These are phyloP conservation scores for Chymomyza costata DNA, from an alignment of 1,140 invertebrate genomes.

Conservation along the genomic window DNA sequence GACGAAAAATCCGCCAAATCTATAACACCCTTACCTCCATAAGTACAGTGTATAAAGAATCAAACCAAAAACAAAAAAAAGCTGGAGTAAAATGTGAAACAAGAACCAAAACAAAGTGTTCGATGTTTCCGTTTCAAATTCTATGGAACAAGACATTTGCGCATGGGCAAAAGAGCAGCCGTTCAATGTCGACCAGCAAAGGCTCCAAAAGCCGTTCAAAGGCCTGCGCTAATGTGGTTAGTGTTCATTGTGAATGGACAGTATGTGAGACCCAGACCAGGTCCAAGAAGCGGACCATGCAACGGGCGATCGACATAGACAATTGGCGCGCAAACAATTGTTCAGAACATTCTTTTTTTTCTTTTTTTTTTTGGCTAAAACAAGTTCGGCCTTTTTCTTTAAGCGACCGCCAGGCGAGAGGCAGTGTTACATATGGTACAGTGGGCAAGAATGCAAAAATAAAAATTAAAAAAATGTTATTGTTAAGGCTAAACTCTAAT, in stretches of 20 bases:
- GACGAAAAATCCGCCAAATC: no score
- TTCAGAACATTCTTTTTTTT: constrained; percentile 54
- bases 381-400: constrained; percentile 15
- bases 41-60: no score
- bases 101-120: constrained; percentile 72
- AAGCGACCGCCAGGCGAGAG: constrained; percentile 17
- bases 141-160: constrained; percentile 72
- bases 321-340: constrained; percentile 64
- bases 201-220: constrained; percentile 6
- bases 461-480: no score
- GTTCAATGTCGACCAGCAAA: constrained; percentile 1
- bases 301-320: no score
- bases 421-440: constrained; percentile 42
- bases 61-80: constrained; percentile 15
- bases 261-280: background rate
- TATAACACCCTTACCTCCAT: no score
- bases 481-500: no score
- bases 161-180: constrained; percentile 25
- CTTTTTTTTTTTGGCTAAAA: background rate
- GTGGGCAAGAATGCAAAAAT: no score
- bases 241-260: constrained; percentile 6
- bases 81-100: constrained; percentile 61
- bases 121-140: constrained; percentile 73
- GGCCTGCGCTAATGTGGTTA: constrained; percentile 28
- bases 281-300: background rate